Evolutionary conservation across 1,140 invertebrate species (phyloP).

Genomic region (Ylistrum balloti): DNA sequence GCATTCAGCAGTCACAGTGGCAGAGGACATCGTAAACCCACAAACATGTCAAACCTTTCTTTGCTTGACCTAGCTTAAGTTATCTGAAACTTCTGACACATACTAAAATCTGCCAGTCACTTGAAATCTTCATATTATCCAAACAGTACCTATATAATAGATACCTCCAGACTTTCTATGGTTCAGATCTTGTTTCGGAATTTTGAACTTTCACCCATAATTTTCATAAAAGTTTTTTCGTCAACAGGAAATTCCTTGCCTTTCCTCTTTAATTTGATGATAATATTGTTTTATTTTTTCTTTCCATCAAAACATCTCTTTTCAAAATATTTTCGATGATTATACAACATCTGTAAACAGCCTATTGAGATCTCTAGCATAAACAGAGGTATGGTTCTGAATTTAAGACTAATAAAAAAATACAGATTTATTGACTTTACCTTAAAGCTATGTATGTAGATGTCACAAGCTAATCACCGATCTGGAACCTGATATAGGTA

Average conservation of each 20-base stretch:
- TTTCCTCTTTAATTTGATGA: too few species aligned
- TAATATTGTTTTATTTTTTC: too few species aligned
- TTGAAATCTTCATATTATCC: not conserved
- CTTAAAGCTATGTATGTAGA: not conserved
- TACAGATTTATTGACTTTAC: not conserved
- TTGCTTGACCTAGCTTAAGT: not conserved
- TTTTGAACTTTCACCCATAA: too few species aligned
- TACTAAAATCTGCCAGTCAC: not conserved
- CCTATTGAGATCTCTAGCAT: too few species aligned
- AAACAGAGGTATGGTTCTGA: not conserved
- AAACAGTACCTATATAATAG: too few species aligned
- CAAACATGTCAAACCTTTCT: not conserved
- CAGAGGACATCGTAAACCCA: not conserved
- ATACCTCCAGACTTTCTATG: too few species aligned
- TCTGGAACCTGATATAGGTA: not conserved
- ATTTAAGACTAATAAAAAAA: not conserved
- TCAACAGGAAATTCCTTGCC: too few species aligned
- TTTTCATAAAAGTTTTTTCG: too few species aligned
- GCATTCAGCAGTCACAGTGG: not conserved
- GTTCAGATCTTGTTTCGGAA: too few species aligned
- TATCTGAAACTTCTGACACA: not conserved
- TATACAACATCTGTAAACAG: too few species aligned
- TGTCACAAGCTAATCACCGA: not conserved
- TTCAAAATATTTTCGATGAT: too few species aligned
- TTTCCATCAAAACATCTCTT: too few species aligned